phyloP scores from a whole-genome alignment of 2,888 invertebrate species.

The Mimas tiliae region DNA sequence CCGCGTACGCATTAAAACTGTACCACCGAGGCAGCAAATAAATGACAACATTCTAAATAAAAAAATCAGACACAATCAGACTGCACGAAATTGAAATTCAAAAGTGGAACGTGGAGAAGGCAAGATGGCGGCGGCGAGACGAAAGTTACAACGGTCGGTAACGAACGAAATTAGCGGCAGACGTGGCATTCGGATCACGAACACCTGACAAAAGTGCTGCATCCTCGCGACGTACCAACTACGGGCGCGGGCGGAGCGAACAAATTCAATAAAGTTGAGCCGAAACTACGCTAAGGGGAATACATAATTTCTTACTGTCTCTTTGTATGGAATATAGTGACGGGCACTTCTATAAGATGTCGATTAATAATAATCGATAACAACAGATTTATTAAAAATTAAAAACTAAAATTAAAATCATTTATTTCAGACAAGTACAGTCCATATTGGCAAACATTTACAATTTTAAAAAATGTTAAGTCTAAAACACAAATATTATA shows the following conservation, averaged over 20 bases:
- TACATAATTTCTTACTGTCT: conserved; percentile 84
- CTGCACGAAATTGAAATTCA: conserved; percentile 35
- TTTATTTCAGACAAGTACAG: too few species aligned
- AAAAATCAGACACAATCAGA: conserved; percentile 16
- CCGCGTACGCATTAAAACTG: too few species aligned
- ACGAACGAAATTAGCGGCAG: conserved; percentile 45
- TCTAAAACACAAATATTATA: too few species aligned
- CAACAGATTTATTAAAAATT: too few species aligned
- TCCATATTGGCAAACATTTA: too few species aligned
- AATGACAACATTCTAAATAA: conserved; percentile 15
- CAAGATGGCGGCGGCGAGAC: conserved; percentile 38
- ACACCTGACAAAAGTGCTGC: conserved; percentile 77
- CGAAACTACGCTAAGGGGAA: conserved; percentile 81
- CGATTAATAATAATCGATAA: not conserved
- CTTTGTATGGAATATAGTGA: conserved; percentile 72
- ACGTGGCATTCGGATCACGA: conserved; percentile 70
- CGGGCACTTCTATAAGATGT: conserved; percentile 35
- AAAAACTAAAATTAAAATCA: too few species aligned
- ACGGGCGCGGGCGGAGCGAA: conserved; percentile 46
- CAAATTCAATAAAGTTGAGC: conserved; percentile 83
- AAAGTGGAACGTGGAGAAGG: conserved; percentile 36
- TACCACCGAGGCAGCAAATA: too few species aligned
- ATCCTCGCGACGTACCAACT: conserved; percentile 38
- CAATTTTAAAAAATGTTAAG: too few species aligned
- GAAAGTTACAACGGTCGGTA: conserved; percentile 36